Percentiles rank a stretch among this genome's conserved stretches.
Evolutionary conservation across 2,113 vertebrate species (phyloP).

Genomic region (Clarias magur): DNA sequence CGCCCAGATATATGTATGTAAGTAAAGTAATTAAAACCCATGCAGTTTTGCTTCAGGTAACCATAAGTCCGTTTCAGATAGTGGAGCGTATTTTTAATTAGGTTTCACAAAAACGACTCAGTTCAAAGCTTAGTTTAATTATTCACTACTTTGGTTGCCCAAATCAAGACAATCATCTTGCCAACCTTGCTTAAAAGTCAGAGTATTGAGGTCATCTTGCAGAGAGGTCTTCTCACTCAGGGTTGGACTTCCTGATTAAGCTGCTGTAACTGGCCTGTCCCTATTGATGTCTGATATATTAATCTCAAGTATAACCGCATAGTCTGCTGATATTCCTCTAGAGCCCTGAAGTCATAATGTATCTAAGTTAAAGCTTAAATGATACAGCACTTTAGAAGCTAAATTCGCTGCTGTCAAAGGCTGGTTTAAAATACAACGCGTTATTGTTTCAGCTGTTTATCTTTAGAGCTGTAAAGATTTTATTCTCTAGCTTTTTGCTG

Average conservation of each 20-base stretch:
- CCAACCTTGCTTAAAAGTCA: constrained; percentile 77
- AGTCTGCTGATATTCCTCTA: constrained; percentile 76
- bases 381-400: neutral
- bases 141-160: constrained; percentile 9
- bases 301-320: constrained; percentile 79
- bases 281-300: constrained; percentile 57
- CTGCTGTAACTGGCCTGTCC: constrained; percentile 58
- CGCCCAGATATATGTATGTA: neutral
- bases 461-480: neutral
- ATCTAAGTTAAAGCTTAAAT: constrained; percentile 36
- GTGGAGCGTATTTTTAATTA: constrained; percentile 18
- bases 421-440: neutral
- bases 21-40: neutral
- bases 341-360: constrained; percentile 67
- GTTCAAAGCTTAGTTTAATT: constrained; percentile 26
- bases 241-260: constrained; percentile 56
- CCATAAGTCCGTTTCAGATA: neutral
- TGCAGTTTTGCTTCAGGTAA: neutral
- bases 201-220: constrained; percentile 76
- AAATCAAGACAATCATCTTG: constrained; percentile 38
- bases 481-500: neutral
- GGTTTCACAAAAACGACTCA: neutral
- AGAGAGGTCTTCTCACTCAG: constrained; percentile 80
- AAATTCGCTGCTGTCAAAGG: neutral
- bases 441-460: neutral